Evolutionary conservation across 2,797 vertebrate genomes (phyloP).

Genomic region (Diglossa cyanea): DNA sequence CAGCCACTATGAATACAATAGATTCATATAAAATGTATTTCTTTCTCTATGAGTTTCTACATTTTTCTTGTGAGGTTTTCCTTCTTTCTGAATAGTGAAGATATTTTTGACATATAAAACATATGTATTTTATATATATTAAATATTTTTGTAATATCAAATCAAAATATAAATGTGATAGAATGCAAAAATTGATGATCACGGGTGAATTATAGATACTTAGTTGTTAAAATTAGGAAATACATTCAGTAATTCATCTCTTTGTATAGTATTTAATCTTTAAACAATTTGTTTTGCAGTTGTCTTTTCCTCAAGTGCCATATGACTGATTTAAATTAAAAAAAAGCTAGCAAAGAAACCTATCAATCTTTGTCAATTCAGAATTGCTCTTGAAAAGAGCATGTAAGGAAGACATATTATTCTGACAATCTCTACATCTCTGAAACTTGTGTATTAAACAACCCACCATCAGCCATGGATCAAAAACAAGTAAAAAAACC

Average conservation of each 20-base stretch:
- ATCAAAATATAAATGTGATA: background rate
- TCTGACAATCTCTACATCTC: background rate
- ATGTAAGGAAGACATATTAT: background rate
- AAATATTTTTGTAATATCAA: background rate
- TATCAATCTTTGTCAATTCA: constrained; percentile 19
- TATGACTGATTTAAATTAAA: background rate
- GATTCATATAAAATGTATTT: background rate
- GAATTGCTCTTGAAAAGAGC: background rate
- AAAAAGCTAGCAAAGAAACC: background rate
- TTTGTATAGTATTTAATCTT: background rate
- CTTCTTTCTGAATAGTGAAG: background rate
- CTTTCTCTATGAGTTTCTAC: background rate
- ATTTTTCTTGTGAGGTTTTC: background rate
- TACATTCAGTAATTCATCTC: background rate
- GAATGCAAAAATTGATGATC: background rate
- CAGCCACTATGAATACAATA: background rate
- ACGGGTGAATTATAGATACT: background rate
- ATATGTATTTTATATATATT: background rate
- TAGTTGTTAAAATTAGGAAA: background rate
- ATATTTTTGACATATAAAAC: background rate
- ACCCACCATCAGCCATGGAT: background rate
- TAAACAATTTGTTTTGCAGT: background rate
- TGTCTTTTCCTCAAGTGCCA: background rate
- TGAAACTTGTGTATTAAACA: background rate
- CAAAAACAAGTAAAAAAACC: background rate